Evolutionary conservation across 2,797 vertebrate genomes (phyloP).

Genomic region (Nannoperca obscura): DNA sequence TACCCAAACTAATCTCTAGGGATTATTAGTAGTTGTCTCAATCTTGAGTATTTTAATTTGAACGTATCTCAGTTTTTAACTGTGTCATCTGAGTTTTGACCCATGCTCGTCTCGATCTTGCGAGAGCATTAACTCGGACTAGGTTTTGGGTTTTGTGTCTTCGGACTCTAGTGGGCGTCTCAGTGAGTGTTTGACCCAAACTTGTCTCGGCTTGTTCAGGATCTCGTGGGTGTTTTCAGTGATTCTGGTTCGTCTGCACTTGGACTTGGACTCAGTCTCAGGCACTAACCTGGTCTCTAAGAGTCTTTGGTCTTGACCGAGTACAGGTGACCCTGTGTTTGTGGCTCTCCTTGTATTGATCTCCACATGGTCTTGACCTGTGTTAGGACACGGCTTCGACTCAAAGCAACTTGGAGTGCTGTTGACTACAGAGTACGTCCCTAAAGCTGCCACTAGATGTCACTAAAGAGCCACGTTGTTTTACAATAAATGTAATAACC

Average conservation of each 20-base stretch:
- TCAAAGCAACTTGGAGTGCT: background rate
- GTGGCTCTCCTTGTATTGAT: background rate
- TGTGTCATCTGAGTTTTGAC: background rate
- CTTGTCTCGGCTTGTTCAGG: background rate
- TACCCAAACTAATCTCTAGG: no score
- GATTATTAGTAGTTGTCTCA: background rate
- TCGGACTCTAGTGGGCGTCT: background rate
- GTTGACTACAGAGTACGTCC: background rate
- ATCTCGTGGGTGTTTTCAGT: background rate
- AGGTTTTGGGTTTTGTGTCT: no score
- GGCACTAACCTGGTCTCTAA: background rate
- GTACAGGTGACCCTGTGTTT: background rate
- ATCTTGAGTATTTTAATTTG: background rate
- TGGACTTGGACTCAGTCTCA: background rate
- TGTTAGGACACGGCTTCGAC: background rate
- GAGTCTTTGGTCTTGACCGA: background rate
- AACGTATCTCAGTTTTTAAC: no score
- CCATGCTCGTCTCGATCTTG: background rate
- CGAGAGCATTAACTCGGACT: background rate
- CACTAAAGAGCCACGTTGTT: background rate
- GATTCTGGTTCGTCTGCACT: background rate
- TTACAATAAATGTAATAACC: background rate
- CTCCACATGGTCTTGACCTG: background rate
- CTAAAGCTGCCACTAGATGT: background rate
- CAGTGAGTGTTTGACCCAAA: background rate